Evolutionary conservation across 2,888 invertebrate species (phyloP).

Genomic region (Tortrix viridana): DNA sequence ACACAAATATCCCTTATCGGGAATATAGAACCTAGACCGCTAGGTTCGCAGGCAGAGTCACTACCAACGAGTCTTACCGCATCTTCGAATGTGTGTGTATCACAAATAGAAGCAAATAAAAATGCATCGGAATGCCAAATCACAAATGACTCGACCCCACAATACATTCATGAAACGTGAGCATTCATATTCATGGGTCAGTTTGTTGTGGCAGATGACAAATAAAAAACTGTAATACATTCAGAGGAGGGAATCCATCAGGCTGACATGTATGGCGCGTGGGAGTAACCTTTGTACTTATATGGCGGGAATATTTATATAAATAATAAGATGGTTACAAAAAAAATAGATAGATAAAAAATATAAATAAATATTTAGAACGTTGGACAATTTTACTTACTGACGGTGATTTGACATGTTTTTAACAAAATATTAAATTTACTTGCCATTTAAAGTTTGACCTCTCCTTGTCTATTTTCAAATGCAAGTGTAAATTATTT

Average conservation of each 20-base stretch:
- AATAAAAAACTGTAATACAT: conserved; percentile 78
- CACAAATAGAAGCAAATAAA: neutral
- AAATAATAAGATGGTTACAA: neutral
- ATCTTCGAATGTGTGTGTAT: neutral
- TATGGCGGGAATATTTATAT: conserved; percentile 53
- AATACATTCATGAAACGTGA: conserved; percentile 32
- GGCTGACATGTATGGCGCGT: conserved; percentile 53
- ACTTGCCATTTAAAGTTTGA: too few species aligned
- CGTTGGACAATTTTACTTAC: too few species aligned
- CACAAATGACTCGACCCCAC: conserved; percentile 8
- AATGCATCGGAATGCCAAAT: conserved; percentile 1
- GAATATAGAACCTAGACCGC: too few species aligned
- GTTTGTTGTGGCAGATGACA: conserved; percentile 48
- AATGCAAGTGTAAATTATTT: too few species aligned
- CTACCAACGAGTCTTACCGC: too few species aligned
- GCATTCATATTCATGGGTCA: conserved; percentile 66
- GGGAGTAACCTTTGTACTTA: conserved; percentile 25
- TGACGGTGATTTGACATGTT: too few species aligned
- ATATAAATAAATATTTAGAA: too few species aligned
- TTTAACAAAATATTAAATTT: too few species aligned
- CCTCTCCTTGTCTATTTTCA: too few species aligned
- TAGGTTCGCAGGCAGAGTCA: too few species aligned
- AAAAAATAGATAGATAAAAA: too few species aligned
- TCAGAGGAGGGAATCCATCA: conserved; percentile 79
- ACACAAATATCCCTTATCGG: too few species aligned